These are phyloP conservation scores for chimpanzee (Pan troglodytes) DNA, from an alignment of 2,113 vertebrate species.

Conservation along the genomic window NHGRI_mPanTro3-v2.1_pri NC_072408.2:122222001-122222500, in stretches of 20 bases:
- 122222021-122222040: not conserved
- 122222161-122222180: not conserved
- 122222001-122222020: not conserved
- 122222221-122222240: slow-evolving; percentile 45
- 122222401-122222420: not conserved
- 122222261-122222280: not conserved
- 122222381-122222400: fast-evolving
- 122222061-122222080: not conserved
- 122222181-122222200: slow-evolving; percentile 61
- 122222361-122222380: not conserved
- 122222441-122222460: not conserved
- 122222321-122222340: not conserved
- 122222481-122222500: not conserved
- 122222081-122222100: not conserved
- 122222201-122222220: slow-evolving; percentile 3
- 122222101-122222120: slow-evolving; percentile 15
- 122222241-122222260: not conserved
- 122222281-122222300: not conserved
- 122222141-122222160: slow-evolving; percentile 14
- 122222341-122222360: no score
- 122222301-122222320: not conserved
- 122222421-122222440: fast-evolving
- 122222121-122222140: slow-evolving; percentile 22
- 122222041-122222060: not conserved
- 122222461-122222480: not conserved